Evolutionary conservation across 1,140 invertebrate genomes (phyloP).

Genomic region (Ruditapes philippinarum): DNA sequence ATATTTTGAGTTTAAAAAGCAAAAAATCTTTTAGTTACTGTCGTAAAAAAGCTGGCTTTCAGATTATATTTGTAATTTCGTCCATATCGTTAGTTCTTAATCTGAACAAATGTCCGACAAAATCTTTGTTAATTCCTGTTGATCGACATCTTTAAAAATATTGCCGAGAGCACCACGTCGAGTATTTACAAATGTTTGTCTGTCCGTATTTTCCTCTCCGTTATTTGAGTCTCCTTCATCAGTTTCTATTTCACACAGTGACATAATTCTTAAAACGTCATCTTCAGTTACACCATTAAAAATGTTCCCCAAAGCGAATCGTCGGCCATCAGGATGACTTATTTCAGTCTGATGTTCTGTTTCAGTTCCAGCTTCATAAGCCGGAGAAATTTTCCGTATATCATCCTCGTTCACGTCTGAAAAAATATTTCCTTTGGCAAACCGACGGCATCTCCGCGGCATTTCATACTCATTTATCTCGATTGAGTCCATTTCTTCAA

Average conservation of each 20-base stretch:
- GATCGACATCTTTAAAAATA: conserved; percentile 17
- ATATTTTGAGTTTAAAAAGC: too few species aligned
- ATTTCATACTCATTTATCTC: neutral
- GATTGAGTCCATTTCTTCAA: neutral
- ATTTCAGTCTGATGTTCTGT: neutral
- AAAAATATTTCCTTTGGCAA: neutral
- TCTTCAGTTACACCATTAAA: conserved; percentile 11
- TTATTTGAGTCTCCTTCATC: neutral
- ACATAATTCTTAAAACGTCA: neutral
- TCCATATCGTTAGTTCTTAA: too few species aligned
- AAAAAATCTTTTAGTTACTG: too few species aligned
- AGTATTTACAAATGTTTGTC: neutral
- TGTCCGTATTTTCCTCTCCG: neutral
- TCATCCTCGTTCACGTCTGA: neutral
- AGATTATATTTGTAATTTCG: too few species aligned
- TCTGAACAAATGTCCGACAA: neutral
- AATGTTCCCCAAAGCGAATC: conserved; percentile 19
- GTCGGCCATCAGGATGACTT: neutral
- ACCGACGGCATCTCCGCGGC: neutral
- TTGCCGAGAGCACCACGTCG: neutral
- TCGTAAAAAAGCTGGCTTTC: too few species aligned
- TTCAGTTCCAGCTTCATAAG: neutral
- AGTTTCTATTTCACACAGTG: neutral
- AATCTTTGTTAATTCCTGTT: neutral
- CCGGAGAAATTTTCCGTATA: neutral